phyloP scores from a whole-genome alignment of 2,888 invertebrate genomes.

The Hecatera dysodea region DNA sequence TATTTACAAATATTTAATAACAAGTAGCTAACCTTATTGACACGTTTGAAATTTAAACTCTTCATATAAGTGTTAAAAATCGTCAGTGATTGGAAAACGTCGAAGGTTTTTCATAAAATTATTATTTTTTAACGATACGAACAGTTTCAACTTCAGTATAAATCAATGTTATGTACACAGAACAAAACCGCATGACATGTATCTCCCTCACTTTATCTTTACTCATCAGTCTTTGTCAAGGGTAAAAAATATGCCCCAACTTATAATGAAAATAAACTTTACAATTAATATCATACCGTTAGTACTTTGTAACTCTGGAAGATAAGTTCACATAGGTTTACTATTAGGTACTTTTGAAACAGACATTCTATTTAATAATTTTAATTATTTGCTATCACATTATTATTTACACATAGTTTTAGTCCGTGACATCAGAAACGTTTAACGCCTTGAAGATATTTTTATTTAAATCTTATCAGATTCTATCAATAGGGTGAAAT shows the following conservation, averaged over 20 bases:
- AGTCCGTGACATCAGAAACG: constrained; percentile 56
- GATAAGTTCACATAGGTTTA: constrained; percentile 51
- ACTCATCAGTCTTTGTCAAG: constrained; percentile 86
- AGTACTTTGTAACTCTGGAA: constrained; percentile 57
- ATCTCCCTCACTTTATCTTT: constrained; percentile 66
- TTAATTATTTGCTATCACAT: constrained; percentile 64
- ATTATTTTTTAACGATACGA: constrained; percentile 48
- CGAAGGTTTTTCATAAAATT: constrained; percentile 41
- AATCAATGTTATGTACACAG: constrained; percentile 64
- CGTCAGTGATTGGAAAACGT: constrained; percentile 31
- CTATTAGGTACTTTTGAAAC: constrained; percentile 46
- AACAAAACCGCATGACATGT: constrained; percentile 62
- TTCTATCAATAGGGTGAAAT: constrained; percentile 10
- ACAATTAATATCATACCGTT: constrained; percentile 37
- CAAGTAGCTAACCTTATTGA: constrained; percentile 59
- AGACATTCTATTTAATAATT: constrained; percentile 42
- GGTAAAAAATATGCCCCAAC: constrained; percentile 75
- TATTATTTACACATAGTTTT: constrained; percentile 65
- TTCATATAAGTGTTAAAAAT: constrained; percentile 45
- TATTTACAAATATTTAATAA: constrained; percentile 74
- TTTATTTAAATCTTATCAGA: constrained; percentile 19
- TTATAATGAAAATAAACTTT: constrained; percentile 64
- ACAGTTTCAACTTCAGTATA: constrained; percentile 49
- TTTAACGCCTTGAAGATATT: constrained; percentile 49
- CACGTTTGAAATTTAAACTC: constrained; percentile 60